Evolutionary conservation across 2,797 vertebrate species (phyloP).

Genomic region (Paratrypauchen microcephalus): DNA sequence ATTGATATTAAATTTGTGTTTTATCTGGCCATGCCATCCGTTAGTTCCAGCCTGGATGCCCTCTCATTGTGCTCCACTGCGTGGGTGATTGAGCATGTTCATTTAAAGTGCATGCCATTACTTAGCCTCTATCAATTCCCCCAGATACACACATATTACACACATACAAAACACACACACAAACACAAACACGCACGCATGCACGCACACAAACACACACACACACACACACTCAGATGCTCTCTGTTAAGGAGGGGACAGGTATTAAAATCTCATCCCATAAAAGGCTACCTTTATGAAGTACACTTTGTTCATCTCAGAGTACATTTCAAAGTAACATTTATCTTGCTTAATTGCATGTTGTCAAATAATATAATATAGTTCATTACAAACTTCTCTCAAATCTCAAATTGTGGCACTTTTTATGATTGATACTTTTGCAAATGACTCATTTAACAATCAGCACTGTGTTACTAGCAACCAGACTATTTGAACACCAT

Average conservation of each 20-base stretch:
- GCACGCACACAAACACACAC: slow-evolving; percentile 26
- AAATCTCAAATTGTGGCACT: neutral
- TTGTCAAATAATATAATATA: neutral
- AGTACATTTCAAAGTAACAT: neutral
- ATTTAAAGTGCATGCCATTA: slow-evolving; percentile 73
- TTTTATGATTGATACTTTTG: neutral
- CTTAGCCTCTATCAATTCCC: slow-evolving; percentile 51
- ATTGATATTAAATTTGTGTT: slow-evolving; percentile 77
- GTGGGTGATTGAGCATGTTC: slow-evolving; percentile 71
- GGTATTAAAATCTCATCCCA: too few species aligned
- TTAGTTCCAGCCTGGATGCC: slow-evolving; percentile 71
- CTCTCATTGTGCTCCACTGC: slow-evolving; percentile 72
- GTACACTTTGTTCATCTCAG: too few species aligned
- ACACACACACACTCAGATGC: slow-evolving; percentile 37
- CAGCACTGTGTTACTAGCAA: neutral
- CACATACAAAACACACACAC: slow-evolving; percentile 30
- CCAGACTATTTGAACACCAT: too few species aligned
- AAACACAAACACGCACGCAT: too few species aligned
- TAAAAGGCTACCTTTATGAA: too few species aligned
- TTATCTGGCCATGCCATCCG: slow-evolving; percentile 69
- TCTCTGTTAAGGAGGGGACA: neutral
- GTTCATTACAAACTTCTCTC: neutral
- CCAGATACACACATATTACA: neutral
- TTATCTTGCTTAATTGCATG: neutral
- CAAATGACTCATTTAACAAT: neutral